A percentile compares a stretch with the other conserved stretches of the same genome.
Conservation (phyloP, 2,113 vertebrate genomes). For the Chloroceryle aenea region DNA sequence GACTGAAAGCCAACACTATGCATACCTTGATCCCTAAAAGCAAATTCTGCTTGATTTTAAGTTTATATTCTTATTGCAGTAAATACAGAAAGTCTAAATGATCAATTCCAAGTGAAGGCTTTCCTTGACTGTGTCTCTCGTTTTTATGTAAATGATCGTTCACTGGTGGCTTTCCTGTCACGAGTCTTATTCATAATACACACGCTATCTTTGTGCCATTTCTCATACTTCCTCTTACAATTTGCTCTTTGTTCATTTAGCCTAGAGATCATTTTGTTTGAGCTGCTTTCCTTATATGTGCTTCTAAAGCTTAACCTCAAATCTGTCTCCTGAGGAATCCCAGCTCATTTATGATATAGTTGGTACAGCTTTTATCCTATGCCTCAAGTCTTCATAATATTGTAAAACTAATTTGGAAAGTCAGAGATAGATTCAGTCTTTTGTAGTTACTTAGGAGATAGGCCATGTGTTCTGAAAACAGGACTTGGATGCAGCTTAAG, state of each 20-base stretch:
- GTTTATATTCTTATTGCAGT: neutral
- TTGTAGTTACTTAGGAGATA: neutral
- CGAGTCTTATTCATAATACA: neutral
- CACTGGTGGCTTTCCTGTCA: neutral
- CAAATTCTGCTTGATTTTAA: neutral
- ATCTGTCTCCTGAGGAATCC: neutral
- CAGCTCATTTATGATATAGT: neutral
- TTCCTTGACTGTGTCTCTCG: neutral
- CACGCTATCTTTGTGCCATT: neutral
- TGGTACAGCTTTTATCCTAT: neutral
- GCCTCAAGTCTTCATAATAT: neutral
- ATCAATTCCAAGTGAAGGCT: neutral
- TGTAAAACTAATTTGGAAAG: neutral
- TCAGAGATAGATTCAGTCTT: neutral
- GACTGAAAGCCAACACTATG: neutral
- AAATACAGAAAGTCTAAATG: neutral
- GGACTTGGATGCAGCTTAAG: neutral
- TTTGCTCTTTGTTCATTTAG: neutral
- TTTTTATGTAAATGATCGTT: neutral
- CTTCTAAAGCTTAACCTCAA: neutral
- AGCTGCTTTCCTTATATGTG: neutral
- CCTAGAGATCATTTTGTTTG: neutral
- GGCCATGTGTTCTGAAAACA: neutral
- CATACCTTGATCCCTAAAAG: neutral
- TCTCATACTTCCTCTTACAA: neutral